Evolutionary conservation across 2,113 vertebrate species (phyloP), one percentile per base, ranked within the genome.

Genomic region (Zeus faber): DNA sequence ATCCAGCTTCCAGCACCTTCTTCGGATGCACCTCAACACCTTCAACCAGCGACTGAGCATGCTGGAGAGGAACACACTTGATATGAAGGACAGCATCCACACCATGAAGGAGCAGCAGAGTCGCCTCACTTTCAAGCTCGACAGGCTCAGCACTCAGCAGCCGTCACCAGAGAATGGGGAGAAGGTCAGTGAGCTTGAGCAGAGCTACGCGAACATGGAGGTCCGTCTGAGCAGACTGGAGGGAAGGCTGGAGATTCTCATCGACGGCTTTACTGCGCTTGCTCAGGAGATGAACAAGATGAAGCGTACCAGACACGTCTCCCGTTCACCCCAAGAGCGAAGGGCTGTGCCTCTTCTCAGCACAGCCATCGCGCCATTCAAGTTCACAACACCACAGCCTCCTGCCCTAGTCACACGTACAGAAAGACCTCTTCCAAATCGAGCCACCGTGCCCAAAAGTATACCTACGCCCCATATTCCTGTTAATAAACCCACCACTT

Each of bases 221-320:
- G 6, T 14, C 24, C 85, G 86, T 37, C 41, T 89, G 43, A 80
- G 40, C 31, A 61, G 71, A 11, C 68, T 90, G 7, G 84, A 90
- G 57, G 72, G 78, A 6, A 55, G 81, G 47, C 56, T 89, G 43
- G 85, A 91, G 60, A 87, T 89, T 54, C 67, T 91, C 4, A 88
- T 89, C 3, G 87, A 89, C 11, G 85, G 85, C 14, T 89, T 91
- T 58, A 87, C 87, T 1, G 84, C 72, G 0, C 41, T 91, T 44
- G 87, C 80, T 13, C 81, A 87, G 74, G 85, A 90, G 44, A 75
- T 89, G 50, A 84, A 85, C 65, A 86, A 83, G 54, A 65, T 90
- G 25, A 90, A 87, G 56, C 79, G 73, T 6, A 2, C 33, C 3
- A 67, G 70, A 54, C 74, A 78, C 10, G 43, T 29, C 1, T 69